Evolutionary conservation across 2,113 vertebrate genomes (phyloP).

Genomic region (Sphaerodactylus townsendi): DNA sequence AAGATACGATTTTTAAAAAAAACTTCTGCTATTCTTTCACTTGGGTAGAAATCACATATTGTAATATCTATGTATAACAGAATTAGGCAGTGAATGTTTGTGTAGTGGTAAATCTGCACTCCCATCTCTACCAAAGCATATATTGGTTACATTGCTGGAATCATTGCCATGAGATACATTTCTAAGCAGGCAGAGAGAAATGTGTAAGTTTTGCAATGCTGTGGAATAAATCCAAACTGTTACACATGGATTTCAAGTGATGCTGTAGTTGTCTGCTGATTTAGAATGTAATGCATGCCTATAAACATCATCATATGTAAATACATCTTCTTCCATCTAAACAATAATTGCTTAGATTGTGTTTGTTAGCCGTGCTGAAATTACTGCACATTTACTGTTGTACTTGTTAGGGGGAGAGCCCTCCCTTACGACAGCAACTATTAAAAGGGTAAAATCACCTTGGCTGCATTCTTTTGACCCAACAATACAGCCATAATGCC

Average conservation of each 20-base stretch:
- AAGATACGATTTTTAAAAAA: neutral
- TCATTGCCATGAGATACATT: neutral
- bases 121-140: neutral
- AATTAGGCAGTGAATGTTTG: neutral
- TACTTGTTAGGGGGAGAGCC: too few species aligned
- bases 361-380: neutral
- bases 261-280: neutral
- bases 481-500: too few species aligned
- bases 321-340: neutral
- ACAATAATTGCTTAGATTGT: neutral
- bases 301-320: neutral
- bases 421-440: too few species aligned
- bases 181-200: neutral
- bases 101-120: neutral
- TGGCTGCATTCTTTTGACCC: too few species aligned
- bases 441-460: too few species aligned
- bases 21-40: constrained; percentile 16
- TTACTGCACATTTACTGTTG: too few species aligned
- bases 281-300: neutral
- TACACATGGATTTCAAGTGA: neutral
- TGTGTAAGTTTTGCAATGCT: neutral
- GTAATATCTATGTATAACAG: neutral
- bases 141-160: neutral
- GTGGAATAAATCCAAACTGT: neutral
- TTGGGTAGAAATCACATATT: neutral